phyloP scores from a whole-genome alignment of 2,113 vertebrate species.

The Gavialis gangeticus region DNA sequence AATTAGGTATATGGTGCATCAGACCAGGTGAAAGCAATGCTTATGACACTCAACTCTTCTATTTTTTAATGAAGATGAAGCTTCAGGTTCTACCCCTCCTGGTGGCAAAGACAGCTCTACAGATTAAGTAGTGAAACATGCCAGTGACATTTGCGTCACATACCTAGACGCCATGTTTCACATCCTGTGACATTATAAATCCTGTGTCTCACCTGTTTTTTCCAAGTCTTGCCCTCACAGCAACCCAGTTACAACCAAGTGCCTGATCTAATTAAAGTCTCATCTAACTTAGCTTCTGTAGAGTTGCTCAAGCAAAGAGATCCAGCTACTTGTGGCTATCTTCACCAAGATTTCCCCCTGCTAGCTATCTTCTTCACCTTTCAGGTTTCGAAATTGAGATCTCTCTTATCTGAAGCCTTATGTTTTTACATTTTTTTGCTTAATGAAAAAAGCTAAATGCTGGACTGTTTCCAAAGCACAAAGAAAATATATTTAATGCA shows the following conservation, averaged over 20 bases:
- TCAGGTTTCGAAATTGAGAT: neutral
- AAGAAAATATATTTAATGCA: slow-evolving; percentile 48
- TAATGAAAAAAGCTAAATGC: neutral
- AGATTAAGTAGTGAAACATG: neutral
- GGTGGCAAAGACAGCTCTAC: neutral
- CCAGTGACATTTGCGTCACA: neutral
- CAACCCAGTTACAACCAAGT: neutral
- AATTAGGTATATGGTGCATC: neutral
- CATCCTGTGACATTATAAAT: neutral
- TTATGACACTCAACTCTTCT: neutral
- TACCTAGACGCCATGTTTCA: neutral
- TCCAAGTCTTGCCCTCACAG: neutral
- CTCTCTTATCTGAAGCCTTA: neutral
- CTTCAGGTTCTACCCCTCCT: neutral
- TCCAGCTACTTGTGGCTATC: neutral
- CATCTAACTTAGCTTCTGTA: neutral
- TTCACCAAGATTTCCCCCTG: neutral
- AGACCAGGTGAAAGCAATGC: neutral
- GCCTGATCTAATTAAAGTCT: neutral
- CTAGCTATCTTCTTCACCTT: neutral
- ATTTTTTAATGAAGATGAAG: neutral
- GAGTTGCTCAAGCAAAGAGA: neutral
- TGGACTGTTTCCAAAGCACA: slow-evolving; percentile 9
- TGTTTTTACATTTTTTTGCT: neutral
- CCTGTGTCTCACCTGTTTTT: neutral